Evolutionary conservation across 2,797 vertebrate species (phyloP).

Genomic region (Malurus leucopterus): DNA sequence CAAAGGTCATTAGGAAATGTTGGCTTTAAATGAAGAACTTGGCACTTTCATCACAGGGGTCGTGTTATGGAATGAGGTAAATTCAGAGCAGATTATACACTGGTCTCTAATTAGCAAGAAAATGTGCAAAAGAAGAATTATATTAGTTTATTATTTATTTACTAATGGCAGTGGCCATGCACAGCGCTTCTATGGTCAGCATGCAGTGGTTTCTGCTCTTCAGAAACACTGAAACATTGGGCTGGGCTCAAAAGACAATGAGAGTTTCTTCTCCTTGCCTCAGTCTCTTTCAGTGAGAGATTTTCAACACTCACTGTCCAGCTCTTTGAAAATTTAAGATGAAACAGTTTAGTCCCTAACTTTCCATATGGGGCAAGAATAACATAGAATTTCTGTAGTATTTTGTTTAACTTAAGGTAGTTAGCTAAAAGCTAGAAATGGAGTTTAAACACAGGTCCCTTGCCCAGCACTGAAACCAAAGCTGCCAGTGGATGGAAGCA

Average conservation of each 20-base stretch:
- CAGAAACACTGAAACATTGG: not conserved
- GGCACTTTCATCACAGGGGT: not conserved
- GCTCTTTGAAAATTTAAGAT: not conserved
- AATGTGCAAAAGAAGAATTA: not conserved
- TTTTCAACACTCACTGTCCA: not conserved
- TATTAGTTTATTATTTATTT: not conserved
- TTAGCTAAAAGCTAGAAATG: not conserved
- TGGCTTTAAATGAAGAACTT: not conserved
- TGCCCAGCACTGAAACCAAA: not conserved
- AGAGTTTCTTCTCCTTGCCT: not conserved
- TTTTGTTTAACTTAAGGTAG: not conserved
- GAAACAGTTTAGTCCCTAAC: not conserved
- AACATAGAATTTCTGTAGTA: not conserved
- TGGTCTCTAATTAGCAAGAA: not conserved
- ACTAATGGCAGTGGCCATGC: not conserved
- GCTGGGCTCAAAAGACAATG: not conserved
- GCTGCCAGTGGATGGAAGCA: not conserved
- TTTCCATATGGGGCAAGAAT: not conserved
- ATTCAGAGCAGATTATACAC: not conserved
- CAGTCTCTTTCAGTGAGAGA: not conserved
- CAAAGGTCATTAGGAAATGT: not conserved
- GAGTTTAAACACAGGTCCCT: not conserved
- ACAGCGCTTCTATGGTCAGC: not conserved
- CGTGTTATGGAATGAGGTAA: fast-evolving
- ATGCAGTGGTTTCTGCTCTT: not conserved